These are phyloP conservation scores for Habrosyne pyritoides DNA, from an alignment of 2,888 invertebrate genomes.

Conservation along the genomic window DNA sequence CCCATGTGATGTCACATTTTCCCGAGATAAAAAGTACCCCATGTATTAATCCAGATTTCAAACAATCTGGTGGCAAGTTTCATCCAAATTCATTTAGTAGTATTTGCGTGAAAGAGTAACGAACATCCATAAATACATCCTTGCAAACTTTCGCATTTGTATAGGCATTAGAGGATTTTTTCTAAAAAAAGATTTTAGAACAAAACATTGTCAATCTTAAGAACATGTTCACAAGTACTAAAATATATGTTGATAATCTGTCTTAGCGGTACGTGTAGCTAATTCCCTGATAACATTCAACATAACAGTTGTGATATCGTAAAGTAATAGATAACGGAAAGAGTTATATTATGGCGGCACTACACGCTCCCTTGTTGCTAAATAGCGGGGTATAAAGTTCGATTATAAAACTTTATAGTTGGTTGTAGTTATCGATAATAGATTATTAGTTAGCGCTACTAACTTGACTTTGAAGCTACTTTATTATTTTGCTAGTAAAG, in stretches of 20 bases:
- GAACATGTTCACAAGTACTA: not conserved
- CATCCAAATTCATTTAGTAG: too few species aligned
- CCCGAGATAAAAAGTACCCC: too few species aligned
- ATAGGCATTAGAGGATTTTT: too few species aligned
- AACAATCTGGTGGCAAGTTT: too few species aligned
- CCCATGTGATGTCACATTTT: too few species aligned
- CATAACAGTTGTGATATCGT: constrained; percentile 19
- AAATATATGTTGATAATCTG: not conserved
- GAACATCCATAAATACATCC: too few species aligned
- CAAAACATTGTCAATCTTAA: not conserved
- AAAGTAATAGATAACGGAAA: constrained; percentile 24
- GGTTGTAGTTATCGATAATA: not conserved
- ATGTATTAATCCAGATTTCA: too few species aligned
- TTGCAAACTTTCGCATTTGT: too few species aligned
- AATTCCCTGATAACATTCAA: not conserved
- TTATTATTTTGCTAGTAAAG: not conserved
- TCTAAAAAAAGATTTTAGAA: too few species aligned
- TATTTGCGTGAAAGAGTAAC: too few species aligned
- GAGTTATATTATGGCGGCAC: constrained; percentile 11
- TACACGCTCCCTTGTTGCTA: constrained; percentile 17
- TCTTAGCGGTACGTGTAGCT: not conserved
- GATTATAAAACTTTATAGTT: constrained; percentile 8
- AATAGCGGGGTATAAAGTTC: constrained; percentile 22
- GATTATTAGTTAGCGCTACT: not conserved
- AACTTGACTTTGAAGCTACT: not conserved